Evolutionary conservation across 1,140 invertebrate species (phyloP).

Genomic region (Drosophila gunungcola): DNA sequence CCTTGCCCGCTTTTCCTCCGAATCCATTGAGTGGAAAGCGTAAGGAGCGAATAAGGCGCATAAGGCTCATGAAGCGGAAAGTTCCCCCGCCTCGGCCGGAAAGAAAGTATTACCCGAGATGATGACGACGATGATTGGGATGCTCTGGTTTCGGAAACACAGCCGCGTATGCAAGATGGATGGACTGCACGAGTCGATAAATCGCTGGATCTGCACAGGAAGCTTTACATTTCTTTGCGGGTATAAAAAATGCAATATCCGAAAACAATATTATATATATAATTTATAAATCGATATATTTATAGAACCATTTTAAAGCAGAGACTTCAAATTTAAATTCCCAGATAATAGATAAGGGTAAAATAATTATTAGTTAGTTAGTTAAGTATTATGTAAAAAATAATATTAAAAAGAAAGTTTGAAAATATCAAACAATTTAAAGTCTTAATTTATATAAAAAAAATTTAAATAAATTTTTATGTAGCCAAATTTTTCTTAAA

Average conservation of each 20-base stretch:
- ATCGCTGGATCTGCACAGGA: constrained; percentile 9
- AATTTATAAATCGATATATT: too few species aligned
- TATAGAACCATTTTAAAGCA: too few species aligned
- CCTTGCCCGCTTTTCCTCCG: not conserved
- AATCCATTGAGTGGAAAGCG: constrained; percentile 74
- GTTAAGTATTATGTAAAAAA: too few species aligned
- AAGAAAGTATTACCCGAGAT: constrained; percentile 33
- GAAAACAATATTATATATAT: not conserved
- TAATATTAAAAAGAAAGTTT: too few species aligned
- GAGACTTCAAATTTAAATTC: too few species aligned
- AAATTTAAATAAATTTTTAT: too few species aligned
- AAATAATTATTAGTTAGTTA: too few species aligned
- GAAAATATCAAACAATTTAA: too few species aligned
- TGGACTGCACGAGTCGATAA: constrained; percentile 17
- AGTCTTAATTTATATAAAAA: too few species aligned
- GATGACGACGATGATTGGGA: constrained; percentile 42
- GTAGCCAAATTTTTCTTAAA: too few species aligned
- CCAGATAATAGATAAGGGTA: too few species aligned
- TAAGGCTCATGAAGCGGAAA: constrained; percentile 71
- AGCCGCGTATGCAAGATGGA: constrained; percentile 25
- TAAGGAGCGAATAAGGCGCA: constrained; percentile 59
- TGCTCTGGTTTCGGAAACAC: constrained; percentile 13
- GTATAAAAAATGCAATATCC: not conserved
- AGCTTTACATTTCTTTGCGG: not conserved
- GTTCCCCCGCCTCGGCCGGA: constrained; percentile 13